Base-by-base conservation (phyloP, 2,797 vertebrate genomes). In the Gallinago solitaria region DNA sequence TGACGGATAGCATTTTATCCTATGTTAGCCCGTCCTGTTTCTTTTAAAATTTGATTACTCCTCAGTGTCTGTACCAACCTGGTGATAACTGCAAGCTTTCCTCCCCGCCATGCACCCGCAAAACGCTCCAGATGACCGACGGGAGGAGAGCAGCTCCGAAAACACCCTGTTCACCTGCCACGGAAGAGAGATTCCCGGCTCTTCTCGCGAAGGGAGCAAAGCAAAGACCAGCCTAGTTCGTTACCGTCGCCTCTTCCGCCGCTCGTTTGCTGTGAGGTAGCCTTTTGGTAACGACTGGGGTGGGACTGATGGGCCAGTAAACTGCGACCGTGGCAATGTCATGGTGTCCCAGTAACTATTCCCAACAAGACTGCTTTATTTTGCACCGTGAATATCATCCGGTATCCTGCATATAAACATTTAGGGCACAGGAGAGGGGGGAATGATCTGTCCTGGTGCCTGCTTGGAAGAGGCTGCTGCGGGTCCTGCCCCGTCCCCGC, bases 401-500 rank as follows among this genome's bases (percentile, higher is more conserved):
- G 9, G 4, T 9, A 0, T 71, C 60, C 51, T 59, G 19, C 18
- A 1, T 3, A 0, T 4, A 23, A 33, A 12, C 1, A 0, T 45
- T 48, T 5, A 1, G 1, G 5, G 84, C 28, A 8, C 3, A 20
- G 73, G 65, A 51, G 11, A 17, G 3, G 1, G 3, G 39, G 67
- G 12, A 14, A 2, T 4, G 82, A 77, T 56, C 39, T 87, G 25
- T 60, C 45, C 77, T 17, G 32, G 15, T 53, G 17, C 17, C 93
- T 24, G 11, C 21, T 37, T 33, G 54, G 71, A 57, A 59, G 39
- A 47, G 3, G 5, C 5, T 7, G 16, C 76, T 61, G 33, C 16
- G 9, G 78, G 43, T 2, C 47, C 28, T 35, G 75, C 17, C 2
- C 30, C 0, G 0, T 39, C 10, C 2, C 19, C 0, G 0, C 37